phyloP scores from a whole-genome alignment of 2,113 vertebrate genomes.

The Melanotaenia duboulayi region DNA sequence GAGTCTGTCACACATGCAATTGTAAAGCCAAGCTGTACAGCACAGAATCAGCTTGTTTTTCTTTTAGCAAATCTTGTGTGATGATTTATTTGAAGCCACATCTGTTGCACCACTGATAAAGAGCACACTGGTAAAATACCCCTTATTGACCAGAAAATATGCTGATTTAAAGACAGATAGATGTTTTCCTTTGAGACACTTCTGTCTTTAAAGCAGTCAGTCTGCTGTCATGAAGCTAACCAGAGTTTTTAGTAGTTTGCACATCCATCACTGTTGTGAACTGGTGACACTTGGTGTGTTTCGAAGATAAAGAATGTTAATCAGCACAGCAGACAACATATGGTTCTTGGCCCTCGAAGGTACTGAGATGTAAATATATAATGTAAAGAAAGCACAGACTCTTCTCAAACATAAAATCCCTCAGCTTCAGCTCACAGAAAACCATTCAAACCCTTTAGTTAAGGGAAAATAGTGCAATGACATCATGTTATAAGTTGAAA shows the following conservation, averaged over 20 bases:
- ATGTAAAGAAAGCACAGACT: slow-evolving; percentile 43
- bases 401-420: slow-evolving; percentile 5
- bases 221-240: not conserved
- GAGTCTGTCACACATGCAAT: slow-evolving; percentile 24
- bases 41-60: slow-evolving; percentile 30
- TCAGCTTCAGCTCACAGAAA: not conserved
- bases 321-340: slow-evolving; percentile 15
- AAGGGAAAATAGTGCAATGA: no score
- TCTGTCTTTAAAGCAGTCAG: not conserved
- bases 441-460: no score
- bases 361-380: not conserved
- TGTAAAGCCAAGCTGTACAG: slow-evolving; percentile 52
- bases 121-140: slow-evolving; percentile 28
- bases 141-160: slow-evolving; percentile 11
- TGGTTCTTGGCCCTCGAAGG: not conserved
- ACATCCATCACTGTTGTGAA: slow-evolving; percentile 6
- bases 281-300: not conserved
- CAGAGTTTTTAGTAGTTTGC: slow-evolving; percentile 2
- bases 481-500: no score
- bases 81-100: slow-evolving; percentile 24
- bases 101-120: slow-evolving; percentile 33
- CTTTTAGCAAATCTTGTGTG: slow-evolving; percentile 7
- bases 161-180: slow-evolving; percentile 10
- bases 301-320: not conserved
- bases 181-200: slow-evolving; percentile 5